Evolutionary conservation across 2,888 invertebrate species (phyloP).

Genomic region (Lysandra bellargus): DNA sequence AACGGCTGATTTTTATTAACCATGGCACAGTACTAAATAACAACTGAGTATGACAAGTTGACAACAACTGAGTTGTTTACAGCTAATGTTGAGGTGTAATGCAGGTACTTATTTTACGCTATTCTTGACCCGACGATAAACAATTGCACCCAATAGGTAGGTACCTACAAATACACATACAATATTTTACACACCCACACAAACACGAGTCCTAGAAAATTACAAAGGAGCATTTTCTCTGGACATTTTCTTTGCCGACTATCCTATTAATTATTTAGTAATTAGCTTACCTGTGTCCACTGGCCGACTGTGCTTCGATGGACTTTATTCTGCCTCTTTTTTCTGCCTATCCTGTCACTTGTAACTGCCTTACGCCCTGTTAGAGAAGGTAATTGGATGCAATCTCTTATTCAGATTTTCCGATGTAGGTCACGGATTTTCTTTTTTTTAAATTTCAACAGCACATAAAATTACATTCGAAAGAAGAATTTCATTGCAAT

Average conservation of each 20-base stretch:
- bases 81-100: no score
- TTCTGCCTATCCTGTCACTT: conserved; percentile 11
- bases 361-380: conserved; percentile 6
- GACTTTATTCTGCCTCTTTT: background rate
- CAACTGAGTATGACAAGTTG: no score
- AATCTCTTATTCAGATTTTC: conserved; percentile 13
- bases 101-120: no score
- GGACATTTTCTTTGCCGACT: background rate
- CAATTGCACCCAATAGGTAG: background rate
- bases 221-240: background rate
- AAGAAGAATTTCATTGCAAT: background rate
- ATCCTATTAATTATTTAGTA: conserved; percentile 3
- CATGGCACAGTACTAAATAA: no score
- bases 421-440: conserved; percentile 14
- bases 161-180: background rate
- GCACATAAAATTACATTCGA: background rate
- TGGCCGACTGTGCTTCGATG: background rate
- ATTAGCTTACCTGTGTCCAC: background rate
- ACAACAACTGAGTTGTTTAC: no score
- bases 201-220: background rate
- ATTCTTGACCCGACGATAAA: no score
- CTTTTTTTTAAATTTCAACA: background rate
- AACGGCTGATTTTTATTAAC: no score
- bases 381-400: conserved; percentile 27
- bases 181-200: background rate